phyloP scores from a whole-genome alignment of 2,797 vertebrate genomes.

The Eupleurogrammus muticus region DNA sequence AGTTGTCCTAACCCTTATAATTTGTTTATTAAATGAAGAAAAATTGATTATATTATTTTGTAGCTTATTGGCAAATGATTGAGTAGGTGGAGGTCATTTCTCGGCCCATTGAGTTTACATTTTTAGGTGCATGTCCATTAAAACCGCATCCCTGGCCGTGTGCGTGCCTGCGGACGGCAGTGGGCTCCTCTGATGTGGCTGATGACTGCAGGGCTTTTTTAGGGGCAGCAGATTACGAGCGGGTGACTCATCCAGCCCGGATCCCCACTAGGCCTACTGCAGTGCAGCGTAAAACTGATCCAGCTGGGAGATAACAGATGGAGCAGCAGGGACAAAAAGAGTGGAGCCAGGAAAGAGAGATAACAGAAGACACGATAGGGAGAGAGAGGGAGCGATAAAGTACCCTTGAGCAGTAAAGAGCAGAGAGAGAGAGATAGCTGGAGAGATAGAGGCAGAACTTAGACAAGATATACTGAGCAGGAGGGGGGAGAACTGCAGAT shows the following conservation, averaged over 20 bases:
- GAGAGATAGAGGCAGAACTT: conserved; percentile 21
- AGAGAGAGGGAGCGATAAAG: conserved; percentile 23
- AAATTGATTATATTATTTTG: conserved; percentile 19
- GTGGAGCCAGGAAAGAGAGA: conserved; percentile 34
- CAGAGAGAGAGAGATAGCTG: conserved; percentile 11
- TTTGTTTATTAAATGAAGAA: neutral
- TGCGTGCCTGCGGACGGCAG: conserved; percentile 30
- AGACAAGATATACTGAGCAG: conserved; percentile 27
- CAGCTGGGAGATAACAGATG: conserved; percentile 80
- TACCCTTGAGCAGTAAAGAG: conserved; percentile 28
- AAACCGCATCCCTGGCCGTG: neutral
- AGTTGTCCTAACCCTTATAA: neutral
- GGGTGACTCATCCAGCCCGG: conserved; percentile 77
- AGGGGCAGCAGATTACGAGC: conserved; percentile 75
- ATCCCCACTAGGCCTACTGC: conserved; percentile 69
- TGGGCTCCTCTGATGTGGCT: conserved; percentile 58
- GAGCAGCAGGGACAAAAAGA: conserved; percentile 42
- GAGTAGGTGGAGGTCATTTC: neutral
- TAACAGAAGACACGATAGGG: conserved; percentile 22
- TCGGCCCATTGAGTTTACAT: conserved; percentile 11
- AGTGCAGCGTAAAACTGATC: conserved; percentile 75
- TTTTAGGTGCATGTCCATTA: neutral
- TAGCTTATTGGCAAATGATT: conserved; percentile 19
- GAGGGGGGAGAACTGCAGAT: conserved; percentile 14
- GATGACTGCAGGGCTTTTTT: conserved; percentile 54